Evolutionary conservation across 92 coral and sea anemone genomes (phyloP).

Genomic region (Palythoa grandiflora): DNA sequence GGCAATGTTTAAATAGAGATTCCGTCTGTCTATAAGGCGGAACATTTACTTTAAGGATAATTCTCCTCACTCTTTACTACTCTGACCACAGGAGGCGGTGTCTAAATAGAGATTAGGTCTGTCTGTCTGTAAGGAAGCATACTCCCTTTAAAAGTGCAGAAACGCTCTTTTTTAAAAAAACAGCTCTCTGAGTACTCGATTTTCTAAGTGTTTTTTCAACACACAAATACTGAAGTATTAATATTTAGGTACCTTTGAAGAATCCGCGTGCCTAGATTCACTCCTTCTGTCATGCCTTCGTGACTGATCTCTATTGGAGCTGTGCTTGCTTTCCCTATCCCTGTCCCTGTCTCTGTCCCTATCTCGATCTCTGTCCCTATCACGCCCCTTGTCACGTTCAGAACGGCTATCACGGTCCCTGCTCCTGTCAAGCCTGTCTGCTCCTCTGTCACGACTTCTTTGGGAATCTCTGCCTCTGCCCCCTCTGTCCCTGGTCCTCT

Average conservation of each 20-base stretch:
- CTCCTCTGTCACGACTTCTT: conserved; percentile 55
- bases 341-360: conserved; percentile 71
- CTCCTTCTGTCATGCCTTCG: conserved; percentile 78
- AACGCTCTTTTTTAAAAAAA: too few species aligned
- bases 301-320: conserved; percentile 75
- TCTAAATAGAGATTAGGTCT: too few species aligned
- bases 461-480: conserved; percentile 42
- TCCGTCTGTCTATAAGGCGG: too few species aligned
- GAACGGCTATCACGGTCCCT: conserved; percentile 63
- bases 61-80: too few species aligned
- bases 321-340: conserved; percentile 60
- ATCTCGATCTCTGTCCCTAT: conserved; percentile 61
- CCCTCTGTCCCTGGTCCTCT: conserved; percentile 62
- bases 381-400: conserved; percentile 24
- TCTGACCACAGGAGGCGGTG: too few species aligned
- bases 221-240: too few species aligned
- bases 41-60: too few species aligned
- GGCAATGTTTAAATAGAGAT: too few species aligned
- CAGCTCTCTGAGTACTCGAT: too few species aligned
- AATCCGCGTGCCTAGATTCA: conserved; percentile 82
- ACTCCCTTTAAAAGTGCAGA: too few species aligned
- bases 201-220: too few species aligned
- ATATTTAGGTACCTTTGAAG: conserved; percentile 57
- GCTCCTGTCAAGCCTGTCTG: conserved; percentile 74
- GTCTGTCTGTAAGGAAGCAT: too few species aligned